phyloP scores from a whole-genome alignment of 1,140 invertebrate species.

The Ptiloglossa arizonensis region DNA sequence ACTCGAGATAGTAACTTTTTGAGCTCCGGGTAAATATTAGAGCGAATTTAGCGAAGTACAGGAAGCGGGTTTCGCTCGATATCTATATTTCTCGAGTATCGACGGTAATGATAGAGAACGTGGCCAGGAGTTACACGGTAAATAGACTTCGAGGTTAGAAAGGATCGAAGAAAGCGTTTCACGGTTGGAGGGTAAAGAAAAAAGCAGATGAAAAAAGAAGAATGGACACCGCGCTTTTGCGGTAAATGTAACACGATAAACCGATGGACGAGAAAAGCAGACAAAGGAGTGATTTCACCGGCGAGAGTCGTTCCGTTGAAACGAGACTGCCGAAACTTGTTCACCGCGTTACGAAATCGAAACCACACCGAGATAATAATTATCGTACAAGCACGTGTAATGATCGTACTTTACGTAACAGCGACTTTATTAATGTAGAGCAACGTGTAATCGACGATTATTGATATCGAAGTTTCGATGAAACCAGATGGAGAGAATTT shows the following conservation, averaged over 20 bases:
- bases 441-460: too few species aligned
- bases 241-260: slow-evolving; percentile 12
- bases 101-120: slow-evolving; percentile 19
- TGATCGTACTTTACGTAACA: neutral
- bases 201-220: slow-evolving; percentile 7
- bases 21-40: neutral
- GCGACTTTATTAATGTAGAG: too few species aligned
- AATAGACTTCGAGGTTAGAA: slow-evolving; percentile 7
- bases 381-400: neutral
- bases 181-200: too few species aligned
- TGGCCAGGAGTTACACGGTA: neutral
- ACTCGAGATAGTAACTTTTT: neutral
- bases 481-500: too few species aligned
- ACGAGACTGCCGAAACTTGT: neutral
- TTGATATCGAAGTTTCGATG: too few species aligned
- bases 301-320: neutral
- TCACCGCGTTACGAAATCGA: neutral
- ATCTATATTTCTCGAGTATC: slow-evolving; percentile 19
- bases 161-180: slow-evolving; percentile 25
- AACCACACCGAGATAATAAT: neutral
- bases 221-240: neutral
- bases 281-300: neutral
- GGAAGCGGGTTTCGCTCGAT: slow-evolving; percentile 20
- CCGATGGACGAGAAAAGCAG: neutral
- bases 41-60: slow-evolving; percentile 3